Conservation (phyloP, 1,140 invertebrate species). For the Drosophila nigromelanica region DNA sequence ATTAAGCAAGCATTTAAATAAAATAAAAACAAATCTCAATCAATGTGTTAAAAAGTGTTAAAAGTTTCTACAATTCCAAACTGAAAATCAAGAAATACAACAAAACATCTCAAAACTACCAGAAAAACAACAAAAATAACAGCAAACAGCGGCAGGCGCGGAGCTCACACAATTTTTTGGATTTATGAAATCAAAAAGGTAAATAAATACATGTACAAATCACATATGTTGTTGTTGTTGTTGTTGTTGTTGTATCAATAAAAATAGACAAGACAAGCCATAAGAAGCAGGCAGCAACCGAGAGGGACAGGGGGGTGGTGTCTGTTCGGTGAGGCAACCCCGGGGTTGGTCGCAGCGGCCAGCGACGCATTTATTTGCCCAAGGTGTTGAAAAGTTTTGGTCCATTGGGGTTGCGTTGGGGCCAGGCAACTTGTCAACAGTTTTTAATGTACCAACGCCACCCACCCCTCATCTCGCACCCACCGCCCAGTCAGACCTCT, state of each 20-base stretch:
- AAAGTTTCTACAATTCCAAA: slow-evolving; percentile 5
- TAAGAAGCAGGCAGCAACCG: slow-evolving; percentile 3
- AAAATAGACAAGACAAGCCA: slow-evolving; percentile 64
- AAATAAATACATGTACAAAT: slow-evolving; percentile 52
- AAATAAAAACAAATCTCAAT: slow-evolving; percentile 59
- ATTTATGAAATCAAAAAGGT: slow-evolving; percentile 81
- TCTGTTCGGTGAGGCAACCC: slow-evolving; percentile 2
- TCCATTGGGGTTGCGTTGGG: slow-evolving; percentile 18
- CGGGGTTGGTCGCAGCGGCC: slow-evolving; percentile 13
- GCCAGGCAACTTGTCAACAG: slow-evolving; percentile 59
- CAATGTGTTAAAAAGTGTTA: slow-evolving; percentile 33
- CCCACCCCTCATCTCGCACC: neutral
- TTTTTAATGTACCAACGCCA: slow-evolving; percentile 2
- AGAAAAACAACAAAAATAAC: slow-evolving; percentile 13
- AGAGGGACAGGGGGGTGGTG: neutral
- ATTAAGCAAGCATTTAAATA: slow-evolving; percentile 51
- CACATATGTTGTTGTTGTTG: slow-evolving; percentile 18
- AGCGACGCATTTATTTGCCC: slow-evolving; percentile 66
- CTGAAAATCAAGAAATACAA: slow-evolving; percentile 6
- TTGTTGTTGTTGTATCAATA: slow-evolving; percentile 47
- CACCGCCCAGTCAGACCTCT: neutral
- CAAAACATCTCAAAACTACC: slow-evolving; percentile 19
- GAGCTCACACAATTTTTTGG: slow-evolving; percentile 54
- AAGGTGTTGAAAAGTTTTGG: slow-evolving; percentile 71
- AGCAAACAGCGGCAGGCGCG: slow-evolving; percentile 13